Conservation (phyloP, 2,797 vertebrate genomes). For the Amphiprion clarkii region DNA sequence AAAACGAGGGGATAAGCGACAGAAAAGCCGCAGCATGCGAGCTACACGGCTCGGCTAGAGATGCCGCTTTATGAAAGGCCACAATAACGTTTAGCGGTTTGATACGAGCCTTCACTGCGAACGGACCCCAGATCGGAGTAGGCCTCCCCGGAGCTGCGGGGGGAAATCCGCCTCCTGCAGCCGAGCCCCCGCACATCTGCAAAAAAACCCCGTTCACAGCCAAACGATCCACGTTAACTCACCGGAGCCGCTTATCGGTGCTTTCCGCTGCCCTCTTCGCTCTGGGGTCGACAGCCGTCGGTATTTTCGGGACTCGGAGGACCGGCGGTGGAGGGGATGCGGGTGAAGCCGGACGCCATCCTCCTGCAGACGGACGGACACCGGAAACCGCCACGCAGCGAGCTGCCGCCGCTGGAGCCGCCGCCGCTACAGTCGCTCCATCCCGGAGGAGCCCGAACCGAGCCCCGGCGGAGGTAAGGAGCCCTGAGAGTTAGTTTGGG, state of each 20-base stretch:
- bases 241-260: conserved; percentile 41
- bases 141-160: conserved; percentile 70
- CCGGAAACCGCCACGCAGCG: conserved; percentile 80
- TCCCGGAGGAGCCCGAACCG: background rate
- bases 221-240: background rate
- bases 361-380: conserved; percentile 80
- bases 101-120: conserved; percentile 32
- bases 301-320: conserved; percentile 46
- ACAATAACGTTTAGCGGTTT: conserved; percentile 26
- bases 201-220: background rate
- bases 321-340: conserved; percentile 76
- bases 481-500: background rate
- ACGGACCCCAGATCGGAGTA: conserved; percentile 51
- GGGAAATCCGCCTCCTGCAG: conserved; percentile 41
- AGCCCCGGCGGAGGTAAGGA: background rate
- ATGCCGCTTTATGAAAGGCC: conserved; percentile 51
- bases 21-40: background rate
- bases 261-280: conserved; percentile 15
- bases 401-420: conserved; percentile 35
- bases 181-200: conserved; percentile 25
- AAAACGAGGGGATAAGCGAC: rapidly evolving
- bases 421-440: conserved; percentile 36
- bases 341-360: conserved; percentile 80
- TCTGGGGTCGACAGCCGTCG: conserved; percentile 39
- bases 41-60: background rate